Evolutionary conservation across 2,797 vertebrate species (phyloP), one percentile per base, ranked within the genome.

Genomic region (Chloroceryle amazona): DNA sequence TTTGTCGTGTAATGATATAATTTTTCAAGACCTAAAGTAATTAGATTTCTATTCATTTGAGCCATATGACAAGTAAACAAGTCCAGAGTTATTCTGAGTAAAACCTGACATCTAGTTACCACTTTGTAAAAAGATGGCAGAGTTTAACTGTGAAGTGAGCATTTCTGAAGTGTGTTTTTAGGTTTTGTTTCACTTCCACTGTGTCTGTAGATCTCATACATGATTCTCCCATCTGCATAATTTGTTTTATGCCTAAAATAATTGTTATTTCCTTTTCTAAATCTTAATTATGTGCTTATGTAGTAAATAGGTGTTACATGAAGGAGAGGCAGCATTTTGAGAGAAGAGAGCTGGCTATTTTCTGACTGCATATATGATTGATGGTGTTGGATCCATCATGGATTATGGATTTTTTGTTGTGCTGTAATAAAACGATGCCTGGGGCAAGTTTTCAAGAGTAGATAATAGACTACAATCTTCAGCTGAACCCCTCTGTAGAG

Each of bases 11-110:
- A 97, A 95, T 93, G 91, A 94, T 96, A 89, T 85, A 93, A 96
- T 97, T 98, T 98, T 96, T 94, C 75, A 95, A 97, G 97, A 87
- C 82, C 74, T 86, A 92, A 94, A 72, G 87, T 97, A 98, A 97
- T 97, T 97, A 97, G 89, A 93, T 97, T 98, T 98, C 96, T 96
- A 73, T 96, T 96, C 89, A 78, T 67, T 41, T 78, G 91, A 95
- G 97, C 94, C 51, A 62, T 93, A 78, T 74, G 88, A 92, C 90
- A 88, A 90, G 90, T 94, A 97, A 96, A 95, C 68, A 90, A 93
- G 89, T 89, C 78, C 73, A 35, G 79, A 94, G 86, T 94, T 96
- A 29, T 73, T 96, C 61, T 29, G 66, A 88, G 82, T 96, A 95
- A 95, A 97, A 89, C 92, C 22, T 63, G 71, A 84, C 92, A 73